Percentiles rank a stretch among this genome's conserved stretches.
Conservation (phyloP, 2,797 vertebrate genomes). For the Myiotriccus ornatus region DNA sequence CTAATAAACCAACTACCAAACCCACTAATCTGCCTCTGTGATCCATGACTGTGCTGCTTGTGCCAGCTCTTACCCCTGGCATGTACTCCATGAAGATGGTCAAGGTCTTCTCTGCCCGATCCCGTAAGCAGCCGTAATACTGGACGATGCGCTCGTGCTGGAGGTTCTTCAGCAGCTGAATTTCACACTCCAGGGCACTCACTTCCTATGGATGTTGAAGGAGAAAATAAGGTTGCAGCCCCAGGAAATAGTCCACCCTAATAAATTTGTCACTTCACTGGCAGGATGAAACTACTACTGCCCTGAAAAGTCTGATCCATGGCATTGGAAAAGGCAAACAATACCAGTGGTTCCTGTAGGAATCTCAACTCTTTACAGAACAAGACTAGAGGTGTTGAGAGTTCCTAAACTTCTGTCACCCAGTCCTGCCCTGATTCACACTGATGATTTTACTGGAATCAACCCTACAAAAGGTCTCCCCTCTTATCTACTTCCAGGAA, state of each 20-base stretch:
- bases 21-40: not conserved
- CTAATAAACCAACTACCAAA: not conserved
- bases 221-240: not conserved
- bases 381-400: not conserved
- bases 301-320: not conserved
- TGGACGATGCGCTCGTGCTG: slow-evolving; percentile 96
- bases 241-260: not conserved
- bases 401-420: not conserved
- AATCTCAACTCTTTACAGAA: not conserved
- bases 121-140: slow-evolving; percentile 93
- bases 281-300: not conserved
- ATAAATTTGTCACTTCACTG: not conserved
- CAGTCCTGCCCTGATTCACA: not conserved
- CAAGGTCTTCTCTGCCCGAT: slow-evolving; percentile 91
- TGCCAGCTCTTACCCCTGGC: slow-evolving; percentile 87
- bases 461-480: not conserved
- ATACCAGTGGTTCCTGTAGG: not conserved
- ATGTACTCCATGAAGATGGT: slow-evolving; percentile 99
- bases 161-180: slow-evolving; percentile 96
- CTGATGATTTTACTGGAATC: not conserved
- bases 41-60: not conserved
- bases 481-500: not conserved
- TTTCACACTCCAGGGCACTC: slow-evolving; percentile 96
- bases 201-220: slow-evolving; percentile 82
- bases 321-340: not conserved